Evolutionary conservation across 1,140 invertebrate species (phyloP).

Genomic region (Trichonephila inaurata): DNA sequence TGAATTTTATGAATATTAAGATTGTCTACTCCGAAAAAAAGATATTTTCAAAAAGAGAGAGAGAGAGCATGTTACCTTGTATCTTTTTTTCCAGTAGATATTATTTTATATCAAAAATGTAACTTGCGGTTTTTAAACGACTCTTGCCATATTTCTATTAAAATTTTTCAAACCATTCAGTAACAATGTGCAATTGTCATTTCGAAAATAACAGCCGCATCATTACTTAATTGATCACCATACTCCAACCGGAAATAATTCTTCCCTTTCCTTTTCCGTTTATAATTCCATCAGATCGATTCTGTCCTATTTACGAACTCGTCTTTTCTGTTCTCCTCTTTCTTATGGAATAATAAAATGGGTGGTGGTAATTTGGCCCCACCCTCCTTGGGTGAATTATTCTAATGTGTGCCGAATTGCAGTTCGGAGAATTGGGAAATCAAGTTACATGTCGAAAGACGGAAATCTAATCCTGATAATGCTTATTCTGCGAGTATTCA

Average conservation of each 20-base stretch:
- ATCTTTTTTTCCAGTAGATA: too few species aligned
- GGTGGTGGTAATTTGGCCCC: neutral
- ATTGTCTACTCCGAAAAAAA: too few species aligned
- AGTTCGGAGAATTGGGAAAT: neutral
- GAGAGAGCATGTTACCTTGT: too few species aligned
- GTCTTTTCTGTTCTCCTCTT: neutral
- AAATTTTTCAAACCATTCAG: too few species aligned
- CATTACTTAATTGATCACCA: too few species aligned
- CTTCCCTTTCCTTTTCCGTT: neutral
- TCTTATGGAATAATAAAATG: neutral
- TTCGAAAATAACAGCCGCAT: too few species aligned
- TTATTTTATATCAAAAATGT: too few species aligned
- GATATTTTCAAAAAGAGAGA: too few species aligned
- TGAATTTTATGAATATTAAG: too few species aligned
- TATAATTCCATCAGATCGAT: neutral
- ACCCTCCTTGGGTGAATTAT: neutral
- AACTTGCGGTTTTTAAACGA: too few species aligned
- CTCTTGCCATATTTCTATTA: too few species aligned
- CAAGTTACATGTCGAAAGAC: neutral
- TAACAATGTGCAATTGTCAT: too few species aligned
- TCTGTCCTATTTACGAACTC: neutral
- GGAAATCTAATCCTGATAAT: neutral
- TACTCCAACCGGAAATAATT: neutral
- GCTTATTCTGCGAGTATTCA: neutral
- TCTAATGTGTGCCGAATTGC: neutral